Conservation (phyloP, 2,797 vertebrate species). For the Arrhamphus sclerolepis region DNA sequence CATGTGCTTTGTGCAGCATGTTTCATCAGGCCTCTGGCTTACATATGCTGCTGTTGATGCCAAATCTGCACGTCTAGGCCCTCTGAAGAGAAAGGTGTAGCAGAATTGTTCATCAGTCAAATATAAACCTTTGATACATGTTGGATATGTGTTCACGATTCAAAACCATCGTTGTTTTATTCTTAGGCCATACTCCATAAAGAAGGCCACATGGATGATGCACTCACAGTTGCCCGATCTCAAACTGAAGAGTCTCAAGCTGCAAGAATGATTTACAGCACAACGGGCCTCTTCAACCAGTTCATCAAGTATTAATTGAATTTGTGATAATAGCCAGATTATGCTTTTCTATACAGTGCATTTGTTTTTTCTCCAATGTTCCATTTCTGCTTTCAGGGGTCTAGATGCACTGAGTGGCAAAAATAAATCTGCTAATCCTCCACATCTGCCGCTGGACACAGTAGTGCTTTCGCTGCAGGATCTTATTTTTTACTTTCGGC, state of each 20-base stretch:
- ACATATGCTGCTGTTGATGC: constrained; percentile 92
- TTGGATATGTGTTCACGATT: not conserved
- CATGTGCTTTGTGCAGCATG: constrained; percentile 93
- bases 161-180: constrained; percentile 10
- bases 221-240: constrained; percentile 89
- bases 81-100: constrained; percentile 90
- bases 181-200: constrained; percentile 91
- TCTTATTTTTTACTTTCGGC: constrained; percentile 92
- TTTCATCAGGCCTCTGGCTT: constrained; percentile 87
- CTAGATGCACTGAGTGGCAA: constrained; percentile 90
- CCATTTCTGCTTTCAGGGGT: constrained; percentile 73
- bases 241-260: constrained; percentile 93
- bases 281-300: constrained; percentile 89
- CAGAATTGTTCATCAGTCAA: not conserved
- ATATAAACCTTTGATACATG: not conserved
- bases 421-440: constrained; percentile 81
- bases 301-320: constrained; percentile 86
- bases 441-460: constrained; percentile 86
- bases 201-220: constrained; percentile 96
- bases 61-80: constrained; percentile 89
- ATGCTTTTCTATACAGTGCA: not conserved
- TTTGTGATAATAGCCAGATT: not conserved
- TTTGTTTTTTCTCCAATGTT: not conserved
- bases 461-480: constrained; percentile 92
- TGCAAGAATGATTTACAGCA: constrained; percentile 92